Conservation (phyloP, 1,140 invertebrate species). For the Dendroctonus ponderosae region DNA sequence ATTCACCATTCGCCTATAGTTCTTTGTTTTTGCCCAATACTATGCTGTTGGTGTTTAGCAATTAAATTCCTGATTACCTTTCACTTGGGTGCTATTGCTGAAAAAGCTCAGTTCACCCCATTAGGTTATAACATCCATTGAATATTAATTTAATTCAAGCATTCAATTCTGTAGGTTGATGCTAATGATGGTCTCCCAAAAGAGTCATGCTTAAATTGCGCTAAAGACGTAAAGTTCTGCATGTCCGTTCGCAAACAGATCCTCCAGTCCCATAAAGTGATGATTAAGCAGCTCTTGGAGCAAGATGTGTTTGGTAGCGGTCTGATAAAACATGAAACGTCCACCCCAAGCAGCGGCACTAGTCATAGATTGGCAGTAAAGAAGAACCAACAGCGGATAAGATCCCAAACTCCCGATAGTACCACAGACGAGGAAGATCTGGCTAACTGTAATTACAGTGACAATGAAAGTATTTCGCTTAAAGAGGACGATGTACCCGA, state of each 20-base stretch:
- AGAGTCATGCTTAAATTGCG: constrained; percentile 36
- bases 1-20: neutral
- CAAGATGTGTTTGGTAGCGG: no score
- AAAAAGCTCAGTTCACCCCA: neutral
- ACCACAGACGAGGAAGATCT: constrained; percentile 12
- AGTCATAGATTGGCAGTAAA: neutral
- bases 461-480: neutral
- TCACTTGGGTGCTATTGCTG: neutral
- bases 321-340: neutral
- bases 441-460: neutral
- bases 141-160: neutral
- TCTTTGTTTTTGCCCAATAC: neutral
- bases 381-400: constrained; percentile 1
- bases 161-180: constrained; percentile 25
- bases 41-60: neutral
- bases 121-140: neutral
- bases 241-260: constrained; percentile 31
- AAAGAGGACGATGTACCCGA: neutral
- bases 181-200: constrained; percentile 32
- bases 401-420: constrained; percentile 10
- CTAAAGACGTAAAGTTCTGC: constrained; percentile 36
- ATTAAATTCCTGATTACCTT: neutral
- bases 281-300: constrained; percentile 13
- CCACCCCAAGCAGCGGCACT: neutral
- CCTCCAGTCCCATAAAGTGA: constrained; percentile 29